These are phyloP conservation scores for Proteles cristata DNA, from an alignment of 2,113 vertebrate genomes.

Conservation along the genomic window DNA sequence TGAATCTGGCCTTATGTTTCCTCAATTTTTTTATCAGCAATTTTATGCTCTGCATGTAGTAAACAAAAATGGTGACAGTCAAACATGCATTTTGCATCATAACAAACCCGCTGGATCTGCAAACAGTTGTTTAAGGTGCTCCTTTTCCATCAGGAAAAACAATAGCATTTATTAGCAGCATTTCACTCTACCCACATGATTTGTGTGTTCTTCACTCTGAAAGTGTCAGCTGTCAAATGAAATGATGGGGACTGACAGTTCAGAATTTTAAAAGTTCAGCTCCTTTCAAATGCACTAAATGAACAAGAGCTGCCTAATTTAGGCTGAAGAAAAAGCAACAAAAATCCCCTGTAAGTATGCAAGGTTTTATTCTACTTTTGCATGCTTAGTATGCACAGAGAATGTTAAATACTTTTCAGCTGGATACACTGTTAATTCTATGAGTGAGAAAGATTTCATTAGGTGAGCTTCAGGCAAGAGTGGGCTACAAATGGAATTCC, in stretches of 20 bases:
- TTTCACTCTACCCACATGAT: constrained; percentile 74
- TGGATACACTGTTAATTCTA: constrained; percentile 86
- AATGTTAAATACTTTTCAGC: constrained; percentile 85
- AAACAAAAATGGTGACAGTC: constrained; percentile 67
- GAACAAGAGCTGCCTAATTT: constrained; percentile 86
- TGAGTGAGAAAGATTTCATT: constrained; percentile 87
- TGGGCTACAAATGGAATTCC: constrained; percentile 86
- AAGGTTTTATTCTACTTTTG: constrained; percentile 85
- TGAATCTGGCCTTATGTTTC: constrained; percentile 50
- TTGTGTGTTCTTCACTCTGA: constrained; percentile 81
- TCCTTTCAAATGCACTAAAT: constrained; percentile 86
- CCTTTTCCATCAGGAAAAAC: constrained; percentile 69
- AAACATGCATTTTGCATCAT: constrained; percentile 76
- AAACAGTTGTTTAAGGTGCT: constrained; percentile 70
- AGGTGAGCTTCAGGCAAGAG: constrained; percentile 88
- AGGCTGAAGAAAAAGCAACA: constrained; percentile 82
- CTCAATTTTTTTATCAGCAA: constrained; percentile 59
- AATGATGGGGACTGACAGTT: constrained; percentile 85
- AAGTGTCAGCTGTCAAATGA: constrained; percentile 85
- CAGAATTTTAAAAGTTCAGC: constrained; percentile 85
- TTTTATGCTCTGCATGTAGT: constrained; percentile 71
- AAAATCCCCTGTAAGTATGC: constrained; percentile 83
- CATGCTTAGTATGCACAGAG: constrained; percentile 81
- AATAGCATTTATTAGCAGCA: constrained; percentile 83
- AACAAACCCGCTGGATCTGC: constrained; percentile 69